These are phyloP conservation scores for Folsomia manolachei DNA, from an alignment of 2,888 invertebrate genomes.

Conservation along the genomic window DNA sequence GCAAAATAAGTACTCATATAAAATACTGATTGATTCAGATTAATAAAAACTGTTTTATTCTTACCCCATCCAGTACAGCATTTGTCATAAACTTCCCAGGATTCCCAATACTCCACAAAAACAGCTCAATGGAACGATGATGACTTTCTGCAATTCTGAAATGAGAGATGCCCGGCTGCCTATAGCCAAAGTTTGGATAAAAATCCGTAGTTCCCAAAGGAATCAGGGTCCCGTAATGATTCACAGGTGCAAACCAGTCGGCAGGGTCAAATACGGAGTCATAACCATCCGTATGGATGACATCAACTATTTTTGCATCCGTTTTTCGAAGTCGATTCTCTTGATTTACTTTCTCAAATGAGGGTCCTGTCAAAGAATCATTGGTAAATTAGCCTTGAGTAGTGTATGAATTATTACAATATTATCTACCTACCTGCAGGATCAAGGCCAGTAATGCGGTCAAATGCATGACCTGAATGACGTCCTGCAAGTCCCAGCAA, in stretches of 20 bases:
- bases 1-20: too few species aligned
- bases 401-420: not conserved
- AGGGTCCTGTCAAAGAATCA: too few species aligned
- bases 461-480: constrained; percentile 21
- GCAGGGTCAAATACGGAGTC: constrained; percentile 32
- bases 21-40: too few species aligned
- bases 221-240: constrained; percentile 43
- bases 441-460: constrained; percentile 39
- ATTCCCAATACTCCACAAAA: constrained; percentile 39
- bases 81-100: constrained; percentile 32
- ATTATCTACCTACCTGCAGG: constrained; percentile 30
- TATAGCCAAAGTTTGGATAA: constrained; percentile 42
- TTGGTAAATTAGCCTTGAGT: too few species aligned
- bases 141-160: constrained; percentile 40
- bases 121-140: constrained; percentile 38
- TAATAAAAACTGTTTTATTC: too few species aligned
- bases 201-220: constrained; percentile 40
- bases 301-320: constrained; percentile 39
- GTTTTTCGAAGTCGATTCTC: constrained; percentile 29
- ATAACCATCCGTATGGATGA: constrained; percentile 43
- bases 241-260: constrained; percentile 40
- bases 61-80: constrained; percentile 20
- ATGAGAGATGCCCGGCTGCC: constrained; percentile 33
- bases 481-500: constrained; percentile 39
- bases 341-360: constrained; percentile 36